These are phyloP conservation scores for Ciconia maguari DNA, from an alignment of 2,113 vertebrate genomes.

Conservation along the genomic window DNA sequence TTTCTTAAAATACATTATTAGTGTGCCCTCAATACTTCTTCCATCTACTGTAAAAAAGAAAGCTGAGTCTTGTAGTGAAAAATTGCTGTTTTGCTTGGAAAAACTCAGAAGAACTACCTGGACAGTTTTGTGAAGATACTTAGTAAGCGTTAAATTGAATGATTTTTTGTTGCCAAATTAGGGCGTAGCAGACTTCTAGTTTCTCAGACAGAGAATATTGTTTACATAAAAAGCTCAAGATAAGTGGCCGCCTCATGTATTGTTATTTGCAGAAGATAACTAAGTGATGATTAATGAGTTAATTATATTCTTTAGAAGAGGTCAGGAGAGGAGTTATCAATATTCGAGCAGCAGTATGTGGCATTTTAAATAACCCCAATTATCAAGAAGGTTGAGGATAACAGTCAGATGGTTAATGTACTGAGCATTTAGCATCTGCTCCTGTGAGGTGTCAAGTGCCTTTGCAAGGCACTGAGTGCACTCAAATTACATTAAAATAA, in stretches of 20 bases:
- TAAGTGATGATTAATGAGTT: neutral
- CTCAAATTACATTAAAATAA: constrained; percentile 53
- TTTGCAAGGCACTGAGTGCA: constrained; percentile 39
- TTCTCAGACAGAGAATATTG: neutral
- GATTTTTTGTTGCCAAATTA: neutral
- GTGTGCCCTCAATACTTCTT: neutral
- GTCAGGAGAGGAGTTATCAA: constrained; percentile 25
- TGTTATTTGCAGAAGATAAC: constrained; percentile 26
- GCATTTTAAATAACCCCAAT: constrained; percentile 16
- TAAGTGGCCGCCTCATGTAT: neutral
- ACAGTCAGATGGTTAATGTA: constrained; percentile 41
- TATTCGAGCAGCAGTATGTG: neutral
- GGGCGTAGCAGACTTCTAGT: neutral
- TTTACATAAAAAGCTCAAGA: neutral
- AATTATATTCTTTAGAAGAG: constrained; percentile 40
- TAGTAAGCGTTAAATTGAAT: neutral
- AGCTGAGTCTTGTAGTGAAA: neutral
- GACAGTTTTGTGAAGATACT: neutral
- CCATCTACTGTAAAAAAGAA: neutral
- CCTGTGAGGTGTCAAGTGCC: constrained; percentile 37
- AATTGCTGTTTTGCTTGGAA: neutral
- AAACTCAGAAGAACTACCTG: neutral
- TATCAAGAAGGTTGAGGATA: constrained; percentile 12
- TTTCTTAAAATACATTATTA: neutral
- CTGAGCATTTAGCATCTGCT: constrained; percentile 40